These are phyloP conservation scores for Dasypolia templi DNA, from an alignment of 2,888 invertebrate species.

Conservation along the genomic window DNA sequence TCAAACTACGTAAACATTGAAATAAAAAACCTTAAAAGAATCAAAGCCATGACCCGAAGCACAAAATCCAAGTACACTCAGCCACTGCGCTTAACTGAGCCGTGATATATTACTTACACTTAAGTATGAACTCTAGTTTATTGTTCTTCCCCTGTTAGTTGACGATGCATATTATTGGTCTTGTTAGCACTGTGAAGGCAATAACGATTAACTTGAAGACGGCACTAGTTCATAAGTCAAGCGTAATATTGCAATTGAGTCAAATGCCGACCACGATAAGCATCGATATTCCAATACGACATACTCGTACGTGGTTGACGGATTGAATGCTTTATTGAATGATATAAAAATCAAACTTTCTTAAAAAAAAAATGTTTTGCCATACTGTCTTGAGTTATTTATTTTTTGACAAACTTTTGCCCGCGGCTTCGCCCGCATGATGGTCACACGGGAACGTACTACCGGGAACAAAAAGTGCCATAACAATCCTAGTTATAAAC, in stretches of 20 bases:
- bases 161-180: slow-evolving; percentile 33
- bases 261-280: slow-evolving; percentile 1
- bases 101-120: neutral
- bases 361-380: neutral
- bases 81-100: neutral
- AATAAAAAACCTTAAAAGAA: neutral
- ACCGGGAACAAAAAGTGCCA: too few species aligned
- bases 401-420: neutral
- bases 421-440: too few species aligned
- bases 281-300: neutral
- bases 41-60: neutral
- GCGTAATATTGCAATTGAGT: slow-evolving; percentile 27
- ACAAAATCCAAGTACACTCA: neutral
- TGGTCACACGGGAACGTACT: too few species aligned
- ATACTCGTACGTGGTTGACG: neutral
- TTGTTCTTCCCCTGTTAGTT: slow-evolving; percentile 23
- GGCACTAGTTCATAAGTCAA: slow-evolving; percentile 43
- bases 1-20: neutral
- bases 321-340: neutral
- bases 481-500: too few species aligned
- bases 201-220: slow-evolving; percentile 38
- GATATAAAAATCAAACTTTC: neutral
- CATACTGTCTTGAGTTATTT: neutral
- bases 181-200: slow-evolving; percentile 24
- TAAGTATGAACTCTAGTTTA: slow-evolving; percentile 13